Evolutionary conservation across 2,113 vertebrate species (phyloP).

Genomic region (Hyperopisus bebe): DNA sequence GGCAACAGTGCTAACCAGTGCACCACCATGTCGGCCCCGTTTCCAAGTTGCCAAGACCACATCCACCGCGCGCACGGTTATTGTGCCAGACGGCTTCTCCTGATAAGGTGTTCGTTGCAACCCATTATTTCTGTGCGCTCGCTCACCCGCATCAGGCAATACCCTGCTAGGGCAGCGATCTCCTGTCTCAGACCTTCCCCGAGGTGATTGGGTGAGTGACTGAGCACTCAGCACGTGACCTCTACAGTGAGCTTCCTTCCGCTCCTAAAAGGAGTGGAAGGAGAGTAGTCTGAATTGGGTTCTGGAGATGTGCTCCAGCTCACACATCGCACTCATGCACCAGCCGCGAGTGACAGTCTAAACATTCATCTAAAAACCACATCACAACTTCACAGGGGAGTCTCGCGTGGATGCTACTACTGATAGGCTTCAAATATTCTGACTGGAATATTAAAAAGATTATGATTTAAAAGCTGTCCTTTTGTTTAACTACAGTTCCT

Average conservation of each 20-base stretch:
- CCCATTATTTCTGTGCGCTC: constrained; percentile 59
- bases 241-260: constrained; percentile 50
- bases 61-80: constrained; percentile 22
- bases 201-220: constrained; percentile 40
- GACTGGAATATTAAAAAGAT: background rate
- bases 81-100: constrained; percentile 38
- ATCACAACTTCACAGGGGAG: background rate
- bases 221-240: constrained; percentile 39
- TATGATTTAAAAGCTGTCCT: background rate
- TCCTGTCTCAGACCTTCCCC: constrained; percentile 56
- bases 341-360: constrained; percentile 62
- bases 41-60: constrained; percentile 57
- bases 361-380: background rate
- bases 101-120: constrained; percentile 30
- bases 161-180: constrained; percentile 54
- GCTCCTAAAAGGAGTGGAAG: constrained; percentile 43
- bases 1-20: too few relatives aligned
- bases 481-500: background rate
- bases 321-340: constrained; percentile 70
- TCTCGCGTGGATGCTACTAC: background rate
- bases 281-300: constrained; percentile 71
- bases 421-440: background rate
- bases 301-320: constrained; percentile 54
- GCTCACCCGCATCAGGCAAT: constrained; percentile 58
- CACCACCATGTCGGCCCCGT: too few relatives aligned